phyloP scores from a whole-genome alignment of 2,797 vertebrate species.

The Pangasius larnaudii region DNA sequence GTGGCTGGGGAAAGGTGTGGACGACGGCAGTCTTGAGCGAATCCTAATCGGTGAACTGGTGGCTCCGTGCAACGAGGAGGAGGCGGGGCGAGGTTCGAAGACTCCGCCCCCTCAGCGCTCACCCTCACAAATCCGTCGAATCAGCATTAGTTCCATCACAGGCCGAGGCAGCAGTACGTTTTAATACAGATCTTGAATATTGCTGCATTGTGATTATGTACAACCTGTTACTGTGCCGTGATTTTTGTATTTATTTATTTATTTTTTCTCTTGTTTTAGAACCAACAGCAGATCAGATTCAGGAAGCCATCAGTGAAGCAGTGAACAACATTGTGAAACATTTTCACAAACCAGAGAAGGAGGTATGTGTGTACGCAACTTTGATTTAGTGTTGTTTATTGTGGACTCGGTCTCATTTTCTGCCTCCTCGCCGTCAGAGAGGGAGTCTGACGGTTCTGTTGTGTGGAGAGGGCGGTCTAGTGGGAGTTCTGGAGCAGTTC shows the following conservation, averaged over 20 bases:
- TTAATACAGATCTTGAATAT: background rate
- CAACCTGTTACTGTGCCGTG: background rate
- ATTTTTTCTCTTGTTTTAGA: conserved; percentile 72
- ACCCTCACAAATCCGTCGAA: conserved; percentile 82
- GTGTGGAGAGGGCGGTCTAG: conserved; percentile 92
- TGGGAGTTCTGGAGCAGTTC: conserved; percentile 90
- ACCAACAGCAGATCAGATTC: conserved; percentile 88
- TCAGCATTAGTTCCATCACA: conserved; percentile 88
- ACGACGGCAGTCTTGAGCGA: conserved; percentile 92
- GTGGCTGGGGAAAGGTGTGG: conserved; percentile 94
- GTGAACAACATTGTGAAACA: conserved; percentile 98
- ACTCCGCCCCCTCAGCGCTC: conserved; percentile 94
- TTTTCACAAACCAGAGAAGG: conserved; percentile 97
- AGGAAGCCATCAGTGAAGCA: conserved; percentile 94
- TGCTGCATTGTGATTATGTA: background rate
- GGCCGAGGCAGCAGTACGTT: conserved; percentile 83
- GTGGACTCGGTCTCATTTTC: background rate
- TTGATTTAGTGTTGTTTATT: background rate
- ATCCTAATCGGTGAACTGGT: conserved; percentile 94
- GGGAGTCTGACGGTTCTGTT: conserved; percentile 91
- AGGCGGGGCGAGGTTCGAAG: conserved; percentile 85
- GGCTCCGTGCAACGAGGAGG: conserved; percentile 82
- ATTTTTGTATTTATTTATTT: background rate
- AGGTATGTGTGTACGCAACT: conserved; percentile 76
- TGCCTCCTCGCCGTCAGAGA: conserved; percentile 74